Evolutionary conservation across 92 coral and sea anemone genomes (phyloP).

Genomic region (Blastomussa wellsi): DNA sequence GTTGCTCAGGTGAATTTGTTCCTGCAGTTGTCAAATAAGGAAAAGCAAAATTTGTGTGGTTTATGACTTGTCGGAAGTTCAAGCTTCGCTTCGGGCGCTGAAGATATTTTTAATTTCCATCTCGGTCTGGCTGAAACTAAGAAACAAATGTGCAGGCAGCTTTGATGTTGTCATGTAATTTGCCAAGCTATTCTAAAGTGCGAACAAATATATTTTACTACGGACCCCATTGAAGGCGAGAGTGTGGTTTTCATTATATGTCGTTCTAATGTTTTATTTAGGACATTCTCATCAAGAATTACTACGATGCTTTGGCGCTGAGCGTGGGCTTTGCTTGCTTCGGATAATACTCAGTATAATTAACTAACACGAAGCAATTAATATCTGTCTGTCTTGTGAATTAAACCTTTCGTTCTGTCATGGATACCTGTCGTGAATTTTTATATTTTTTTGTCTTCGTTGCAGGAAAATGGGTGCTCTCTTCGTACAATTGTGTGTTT

Average conservation of each 20-base stretch:
- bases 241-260: conserved; percentile 28
- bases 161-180: background rate
- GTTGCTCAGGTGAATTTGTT: background rate
- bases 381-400: background rate
- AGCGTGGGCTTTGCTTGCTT: conserved; percentile 6
- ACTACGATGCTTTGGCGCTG: conserved; percentile 14
- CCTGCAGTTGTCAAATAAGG: background rate
- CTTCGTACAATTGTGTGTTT: conserved; percentile 3
- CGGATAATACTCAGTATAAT: conserved; percentile 3
- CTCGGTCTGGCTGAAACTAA: background rate
- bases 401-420: background rate
- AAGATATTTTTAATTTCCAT: background rate
- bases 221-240: conserved; percentile 6
- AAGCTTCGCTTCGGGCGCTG: background rate
- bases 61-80: background rate
- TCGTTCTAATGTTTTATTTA: conserved; percentile 34
- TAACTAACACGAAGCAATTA: background rate
- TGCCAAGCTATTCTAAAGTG: background rate
- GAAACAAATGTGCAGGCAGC: background rate
- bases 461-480: conserved; percentile 27
- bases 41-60: background rate
- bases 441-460: background rate
- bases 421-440: background rate
- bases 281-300: conserved; percentile 18
- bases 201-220: conserved; percentile 12